Conservation (phyloP, 1,140 invertebrate genomes). For the Drosophila pachea region DNA sequence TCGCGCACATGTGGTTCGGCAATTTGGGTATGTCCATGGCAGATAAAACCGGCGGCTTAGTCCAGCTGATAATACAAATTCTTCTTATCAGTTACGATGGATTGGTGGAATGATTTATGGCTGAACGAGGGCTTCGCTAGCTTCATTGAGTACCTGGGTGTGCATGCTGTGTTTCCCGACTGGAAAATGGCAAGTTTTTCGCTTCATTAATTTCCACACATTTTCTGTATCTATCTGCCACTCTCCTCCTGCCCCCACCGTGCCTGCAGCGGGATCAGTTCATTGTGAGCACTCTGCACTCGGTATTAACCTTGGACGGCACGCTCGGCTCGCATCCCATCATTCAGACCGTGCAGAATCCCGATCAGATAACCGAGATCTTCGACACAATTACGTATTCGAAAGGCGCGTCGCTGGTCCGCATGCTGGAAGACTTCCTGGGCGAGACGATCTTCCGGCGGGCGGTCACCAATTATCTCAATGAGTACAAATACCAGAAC, state of each 20-base stretch:
- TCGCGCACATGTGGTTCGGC: constrained; percentile 96
- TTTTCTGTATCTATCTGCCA: background rate
- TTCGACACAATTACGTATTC: constrained; percentile 96
- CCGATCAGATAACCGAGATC: constrained; percentile 94
- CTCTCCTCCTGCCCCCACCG: too few relatives aligned
- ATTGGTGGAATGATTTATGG: constrained; percentile 97
- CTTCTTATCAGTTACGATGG: constrained; percentile 86
- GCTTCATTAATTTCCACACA: constrained; percentile 11
- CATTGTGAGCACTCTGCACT: constrained; percentile 85
- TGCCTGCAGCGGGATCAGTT: constrained; percentile 83
- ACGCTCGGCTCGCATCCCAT: constrained; percentile 93
- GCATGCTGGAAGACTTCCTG: constrained; percentile 94
- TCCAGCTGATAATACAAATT: background rate
- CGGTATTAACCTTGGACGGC: constrained; percentile 87
- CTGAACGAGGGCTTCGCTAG: constrained; percentile 96
- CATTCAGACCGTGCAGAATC: constrained; percentile 88
- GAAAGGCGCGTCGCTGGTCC: constrained; percentile 93
- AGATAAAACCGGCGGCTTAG: background rate
- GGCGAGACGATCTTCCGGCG: constrained; percentile 86
- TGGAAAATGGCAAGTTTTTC: constrained; percentile 89
- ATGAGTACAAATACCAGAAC: constrained; percentile 86
- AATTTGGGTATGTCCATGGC: constrained; percentile 81
- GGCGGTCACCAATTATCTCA: constrained; percentile 88
- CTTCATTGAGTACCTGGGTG: constrained; percentile 90
- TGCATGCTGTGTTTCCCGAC: constrained; percentile 85